A percentile compares a stretch with the other conserved stretches of the same genome.
These are phyloP conservation scores for Bruchidius siliquastri DNA, from an alignment of 2,888 invertebrate species.

Conservation along the genomic window DNA sequence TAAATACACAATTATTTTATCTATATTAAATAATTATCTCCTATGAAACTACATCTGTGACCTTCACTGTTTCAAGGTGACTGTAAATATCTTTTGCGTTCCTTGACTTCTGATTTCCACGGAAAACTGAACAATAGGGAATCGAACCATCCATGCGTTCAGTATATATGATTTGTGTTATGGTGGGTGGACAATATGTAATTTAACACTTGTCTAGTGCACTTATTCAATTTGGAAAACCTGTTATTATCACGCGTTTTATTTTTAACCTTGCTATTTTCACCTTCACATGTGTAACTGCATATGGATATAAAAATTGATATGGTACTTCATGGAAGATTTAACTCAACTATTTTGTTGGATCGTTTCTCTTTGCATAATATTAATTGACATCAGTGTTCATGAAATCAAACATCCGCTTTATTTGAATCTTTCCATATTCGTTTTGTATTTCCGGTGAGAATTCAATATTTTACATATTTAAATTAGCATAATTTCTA, in stretches of 20 bases:
- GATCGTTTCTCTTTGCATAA: neutral
- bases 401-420: neutral
- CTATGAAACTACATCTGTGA: neutral
- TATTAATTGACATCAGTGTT: neutral
- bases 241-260: neutral
- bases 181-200: neutral
- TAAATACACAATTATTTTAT: too few relatives aligned
- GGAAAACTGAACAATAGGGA: neutral
- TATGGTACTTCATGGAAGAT: neutral
- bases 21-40: neutral
- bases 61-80: neutral
- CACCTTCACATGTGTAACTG: neutral
- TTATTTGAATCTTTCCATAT: neutral
- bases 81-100: neutral
- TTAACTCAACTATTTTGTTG: too few relatives aligned
- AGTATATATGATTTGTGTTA: neutral
- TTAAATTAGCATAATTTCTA: too few relatives aligned
- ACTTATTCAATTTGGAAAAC: neutral
- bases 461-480: neutral
- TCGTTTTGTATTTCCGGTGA: neutral
- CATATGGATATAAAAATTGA: neutral
- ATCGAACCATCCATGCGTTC: neutral
- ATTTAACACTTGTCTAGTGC: neutral
- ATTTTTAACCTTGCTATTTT: neutral
- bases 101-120: neutral